phyloP scores from a whole-genome alignment of 2,797 vertebrate species.

The Hephaestus fuliginosus region DNA sequence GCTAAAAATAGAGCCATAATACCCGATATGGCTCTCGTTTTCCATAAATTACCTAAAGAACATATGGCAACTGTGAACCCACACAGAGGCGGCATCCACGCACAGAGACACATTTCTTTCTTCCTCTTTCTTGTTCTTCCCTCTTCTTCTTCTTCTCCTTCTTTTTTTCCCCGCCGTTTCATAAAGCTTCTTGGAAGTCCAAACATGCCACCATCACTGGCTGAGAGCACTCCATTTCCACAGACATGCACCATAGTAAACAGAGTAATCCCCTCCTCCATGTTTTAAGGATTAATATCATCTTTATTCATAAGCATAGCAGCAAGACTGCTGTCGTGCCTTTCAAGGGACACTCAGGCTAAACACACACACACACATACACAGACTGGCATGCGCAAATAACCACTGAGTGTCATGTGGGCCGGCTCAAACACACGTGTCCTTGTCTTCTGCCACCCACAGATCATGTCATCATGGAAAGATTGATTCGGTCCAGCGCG shows the following conservation, averaged over 20 bases:
- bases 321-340: conserved; percentile 53
- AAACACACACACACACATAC: conserved; percentile 17
- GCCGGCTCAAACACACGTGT: conserved; percentile 52
- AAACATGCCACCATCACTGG: conserved; percentile 49
- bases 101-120: conserved; percentile 16
- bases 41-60: conserved; percentile 54
- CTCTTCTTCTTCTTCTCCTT: not conserved
- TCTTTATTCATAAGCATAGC: conserved; percentile 75
- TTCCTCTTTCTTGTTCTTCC: conserved; percentile 7
- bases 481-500: conserved; percentile 65
- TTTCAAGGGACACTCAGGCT: conserved; percentile 39
- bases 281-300: conserved; percentile 80
- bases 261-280: conserved; percentile 76
- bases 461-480: too few relatives aligned
- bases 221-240: conserved; percentile 58
- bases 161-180: conserved; percentile 24
- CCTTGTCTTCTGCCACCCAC: conserved; percentile 26
- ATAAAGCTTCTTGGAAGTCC: conserved; percentile 56
- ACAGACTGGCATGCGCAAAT: conserved; percentile 26
- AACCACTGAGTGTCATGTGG: conserved; percentile 35
- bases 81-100: conserved; percentile 17
- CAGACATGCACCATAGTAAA: conserved; percentile 60
- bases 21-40: conserved; percentile 46
- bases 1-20: conserved; percentile 71
- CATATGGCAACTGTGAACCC: conserved; percentile 47